Conservation (phyloP, 2,888 invertebrate genomes). For the Stratiomys singularior region DNA sequence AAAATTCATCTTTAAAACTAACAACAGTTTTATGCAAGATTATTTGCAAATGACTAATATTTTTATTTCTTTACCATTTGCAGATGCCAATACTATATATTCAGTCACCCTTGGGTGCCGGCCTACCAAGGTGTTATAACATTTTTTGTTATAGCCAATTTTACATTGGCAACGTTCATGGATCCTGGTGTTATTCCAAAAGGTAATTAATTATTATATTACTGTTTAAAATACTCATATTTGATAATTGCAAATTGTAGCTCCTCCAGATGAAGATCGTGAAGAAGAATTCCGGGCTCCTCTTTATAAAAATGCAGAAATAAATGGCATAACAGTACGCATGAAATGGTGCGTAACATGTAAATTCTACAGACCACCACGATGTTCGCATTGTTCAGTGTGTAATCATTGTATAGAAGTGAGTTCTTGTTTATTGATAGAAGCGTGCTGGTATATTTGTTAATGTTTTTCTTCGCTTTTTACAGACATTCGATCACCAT, state of each 20-base stretch:
- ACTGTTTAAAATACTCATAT: neutral
- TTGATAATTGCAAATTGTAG: constrained; percentile 65
- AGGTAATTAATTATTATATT: constrained; percentile 72
- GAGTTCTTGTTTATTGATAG: constrained; percentile 56
- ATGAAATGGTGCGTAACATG: constrained; percentile 99
- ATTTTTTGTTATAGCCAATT: constrained; percentile 97
- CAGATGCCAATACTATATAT: constrained; percentile 89
- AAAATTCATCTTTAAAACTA: no score
- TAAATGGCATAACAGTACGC: constrained; percentile 97
- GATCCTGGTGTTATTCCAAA: constrained; percentile 98
- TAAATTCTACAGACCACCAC: constrained; percentile 98
- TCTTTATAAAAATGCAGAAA: constrained; percentile 96
- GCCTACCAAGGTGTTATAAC: constrained; percentile 94
- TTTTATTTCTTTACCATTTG: no score
- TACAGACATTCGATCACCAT: constrained; percentile 98
- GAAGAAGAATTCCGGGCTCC: constrained; percentile 98
- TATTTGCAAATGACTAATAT: no score
- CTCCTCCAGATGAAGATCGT: constrained; percentile 94
- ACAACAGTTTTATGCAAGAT: no score
- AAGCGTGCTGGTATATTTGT: neutral
- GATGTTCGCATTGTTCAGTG: constrained; percentile 99
- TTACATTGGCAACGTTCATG: constrained; percentile 99
- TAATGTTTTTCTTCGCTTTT: constrained; percentile 19
- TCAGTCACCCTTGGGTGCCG: constrained; percentile 87
- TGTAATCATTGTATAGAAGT: constrained; percentile 99